Conservation (phyloP, 1,140 invertebrate species). For the Eriocheir sinensis region DNA sequence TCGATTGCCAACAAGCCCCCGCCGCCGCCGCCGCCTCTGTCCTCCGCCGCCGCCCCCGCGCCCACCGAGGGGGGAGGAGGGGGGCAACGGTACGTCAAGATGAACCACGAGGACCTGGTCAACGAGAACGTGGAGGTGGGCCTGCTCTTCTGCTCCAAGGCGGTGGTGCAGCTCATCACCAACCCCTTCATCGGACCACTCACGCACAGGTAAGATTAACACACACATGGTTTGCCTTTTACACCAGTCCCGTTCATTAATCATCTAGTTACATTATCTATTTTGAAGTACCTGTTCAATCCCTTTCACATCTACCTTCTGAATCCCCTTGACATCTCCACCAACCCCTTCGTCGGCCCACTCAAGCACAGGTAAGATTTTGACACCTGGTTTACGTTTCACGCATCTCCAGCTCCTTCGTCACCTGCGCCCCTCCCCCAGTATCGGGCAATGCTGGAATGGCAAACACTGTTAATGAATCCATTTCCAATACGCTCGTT, state of each 20-base stretch:
- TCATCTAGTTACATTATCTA: no score
- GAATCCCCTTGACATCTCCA: no score
- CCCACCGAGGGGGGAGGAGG: neutral
- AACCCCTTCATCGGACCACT: slow-evolving; percentile 98
- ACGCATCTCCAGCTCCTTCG: no score
- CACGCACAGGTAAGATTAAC: slow-evolving; percentile 93
- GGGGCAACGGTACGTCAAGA: neutral
- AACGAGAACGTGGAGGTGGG: slow-evolving; percentile 97
- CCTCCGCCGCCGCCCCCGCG: neutral
- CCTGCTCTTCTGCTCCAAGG: slow-evolving; percentile 98
- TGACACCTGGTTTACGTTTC: no score
- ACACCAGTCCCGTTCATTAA: neutral
- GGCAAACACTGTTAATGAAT: no score
- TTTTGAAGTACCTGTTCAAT: no score
- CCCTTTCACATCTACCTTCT: no score
- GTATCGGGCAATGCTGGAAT: no score
- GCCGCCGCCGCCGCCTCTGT: slow-evolving; percentile 27
- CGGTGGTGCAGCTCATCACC: slow-evolving; percentile 95
- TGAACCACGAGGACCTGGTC: slow-evolving; percentile 91
- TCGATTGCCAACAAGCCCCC: neutral
- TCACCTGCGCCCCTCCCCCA: no score
- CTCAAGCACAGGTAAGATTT: no score
- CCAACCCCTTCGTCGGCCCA: no score
- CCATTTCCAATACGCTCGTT: no score
- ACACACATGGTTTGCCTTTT: neutral